phyloP scores from a whole-genome alignment of 2,797 vertebrate genomes.

The Onychomys arenicola region DNA sequence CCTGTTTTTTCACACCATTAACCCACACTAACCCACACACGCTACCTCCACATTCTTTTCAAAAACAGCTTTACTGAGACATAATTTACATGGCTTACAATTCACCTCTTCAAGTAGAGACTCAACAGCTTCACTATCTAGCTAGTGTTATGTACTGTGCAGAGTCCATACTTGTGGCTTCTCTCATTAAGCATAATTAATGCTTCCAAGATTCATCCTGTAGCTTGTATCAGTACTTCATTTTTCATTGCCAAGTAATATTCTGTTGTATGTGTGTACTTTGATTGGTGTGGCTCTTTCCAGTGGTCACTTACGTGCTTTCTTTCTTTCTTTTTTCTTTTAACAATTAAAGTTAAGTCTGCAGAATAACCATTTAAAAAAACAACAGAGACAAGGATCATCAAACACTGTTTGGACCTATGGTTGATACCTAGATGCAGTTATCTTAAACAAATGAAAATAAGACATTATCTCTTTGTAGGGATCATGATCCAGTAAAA shows the following conservation, averaged over 20 bases:
- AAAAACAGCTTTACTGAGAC: neutral
- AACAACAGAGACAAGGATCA: neutral
- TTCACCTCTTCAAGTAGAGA: no score
- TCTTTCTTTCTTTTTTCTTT: no score
- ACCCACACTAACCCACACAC: neutral
- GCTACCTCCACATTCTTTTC: neutral
- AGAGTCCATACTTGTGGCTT: neutral
- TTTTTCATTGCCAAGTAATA: neutral
- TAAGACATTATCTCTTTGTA: neutral
- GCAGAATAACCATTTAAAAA: neutral
- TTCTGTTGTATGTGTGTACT: no score
- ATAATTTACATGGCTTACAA: neutral
- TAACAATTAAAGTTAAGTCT: neutral
- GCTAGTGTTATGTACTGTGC: neutral
- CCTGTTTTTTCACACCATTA: neutral
- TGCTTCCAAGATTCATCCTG: neutral
- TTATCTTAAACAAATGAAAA: constrained; percentile 31
- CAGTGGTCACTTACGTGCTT: neutral
- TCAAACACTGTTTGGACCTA: neutral
- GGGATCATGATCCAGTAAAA: neutral
- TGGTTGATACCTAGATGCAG: neutral
- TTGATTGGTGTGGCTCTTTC: neutral
- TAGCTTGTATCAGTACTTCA: neutral
- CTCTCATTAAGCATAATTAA: neutral
- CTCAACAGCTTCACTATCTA: neutral